A percentile compares a stretch with the other conserved stretches of the same genome.
These are phyloP conservation scores for Sinodicranocentrus sp. DNA, from an alignment of 2,888 invertebrate genomes.

Conservation along the genomic window DNA sequence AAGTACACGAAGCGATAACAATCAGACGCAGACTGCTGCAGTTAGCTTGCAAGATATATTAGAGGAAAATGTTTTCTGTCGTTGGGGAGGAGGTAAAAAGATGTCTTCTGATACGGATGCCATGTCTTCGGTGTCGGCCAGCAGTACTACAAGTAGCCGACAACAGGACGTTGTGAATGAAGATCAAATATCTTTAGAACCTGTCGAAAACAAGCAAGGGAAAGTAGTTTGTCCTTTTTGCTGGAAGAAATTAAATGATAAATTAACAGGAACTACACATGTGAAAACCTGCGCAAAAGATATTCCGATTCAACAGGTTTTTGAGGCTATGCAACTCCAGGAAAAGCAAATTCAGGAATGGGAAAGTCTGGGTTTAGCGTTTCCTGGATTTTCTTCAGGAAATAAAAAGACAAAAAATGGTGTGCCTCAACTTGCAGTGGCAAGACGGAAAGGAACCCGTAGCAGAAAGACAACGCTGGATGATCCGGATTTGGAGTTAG, in stretches of 20 bases:
- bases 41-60: too few relatives aligned
- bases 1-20: not conserved
- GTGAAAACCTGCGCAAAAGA: constrained; percentile 69
- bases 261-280: constrained; percentile 63
- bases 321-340: constrained; percentile 63
- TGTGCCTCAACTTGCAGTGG: not conserved
- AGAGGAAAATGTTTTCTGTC: too few relatives aligned
- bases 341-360: constrained; percentile 69
- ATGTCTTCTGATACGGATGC: too few relatives aligned
- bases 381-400: constrained; percentile 52
- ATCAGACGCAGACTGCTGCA: not conserved
- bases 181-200: too few relatives aligned
- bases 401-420: constrained; percentile 16
- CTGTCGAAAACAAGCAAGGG: not conserved
- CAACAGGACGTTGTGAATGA: too few relatives aligned
- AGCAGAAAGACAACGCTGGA: constrained; percentile 11
- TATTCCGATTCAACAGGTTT: constrained; percentile 54
- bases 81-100: too few relatives aligned
- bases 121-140: too few relatives aligned
- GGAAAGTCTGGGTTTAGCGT: constrained; percentile 60
- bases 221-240: constrained; percentile 68
- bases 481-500: constrained; percentile 79
- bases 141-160: too few relatives aligned
- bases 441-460: not conserved
- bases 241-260: constrained; percentile 61